Evolutionary conservation across 1,140 invertebrate genomes (phyloP).

Genomic region (Bilobella aurantiaca): DNA sequence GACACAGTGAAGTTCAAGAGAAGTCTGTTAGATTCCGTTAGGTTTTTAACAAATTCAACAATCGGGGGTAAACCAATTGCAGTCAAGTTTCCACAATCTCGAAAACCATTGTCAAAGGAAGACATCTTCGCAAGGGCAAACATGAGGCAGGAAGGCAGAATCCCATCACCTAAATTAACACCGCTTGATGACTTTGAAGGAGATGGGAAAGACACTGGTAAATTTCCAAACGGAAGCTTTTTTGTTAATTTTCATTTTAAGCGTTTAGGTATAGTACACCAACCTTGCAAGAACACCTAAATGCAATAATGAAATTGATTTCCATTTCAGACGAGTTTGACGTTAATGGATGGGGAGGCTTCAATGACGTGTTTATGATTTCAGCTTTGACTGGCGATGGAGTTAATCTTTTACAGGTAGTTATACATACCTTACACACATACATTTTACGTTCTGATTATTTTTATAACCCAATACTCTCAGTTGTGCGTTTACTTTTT

Average conservation of each 20-base stretch:
- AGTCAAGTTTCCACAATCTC: slow-evolving; percentile 1
- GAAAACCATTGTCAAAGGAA: slow-evolving; percentile 1
- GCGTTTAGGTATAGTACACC: background rate
- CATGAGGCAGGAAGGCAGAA: background rate
- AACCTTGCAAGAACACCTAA: background rate
- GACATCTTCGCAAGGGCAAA: slow-evolving; percentile 38
- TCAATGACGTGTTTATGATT: slow-evolving; percentile 76
- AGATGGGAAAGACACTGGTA: too few species aligned
- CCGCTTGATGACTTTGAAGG: slow-evolving; percentile 9
- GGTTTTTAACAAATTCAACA: slow-evolving; percentile 53
- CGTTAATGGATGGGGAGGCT: slow-evolving; percentile 57
- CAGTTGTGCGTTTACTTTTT: too few species aligned
- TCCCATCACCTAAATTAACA: background rate
- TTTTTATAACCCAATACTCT: too few species aligned
- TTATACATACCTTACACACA: background rate
- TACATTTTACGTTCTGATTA: too few species aligned
- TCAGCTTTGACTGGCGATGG: slow-evolving; percentile 70
- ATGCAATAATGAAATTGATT: background rate
- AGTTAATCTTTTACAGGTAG: slow-evolving; percentile 60
- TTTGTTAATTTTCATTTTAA: background rate
- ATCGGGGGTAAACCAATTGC: slow-evolving; percentile 37
- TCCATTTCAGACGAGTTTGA: slow-evolving; percentile 28
- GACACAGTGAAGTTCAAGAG: slow-evolving; percentile 67
- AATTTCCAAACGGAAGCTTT: slow-evolving; percentile 18
- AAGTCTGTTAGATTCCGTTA: slow-evolving; percentile 58